phyloP scores from a whole-genome alignment of 2,113 vertebrate species.

The Australoheros scitulus region DNA sequence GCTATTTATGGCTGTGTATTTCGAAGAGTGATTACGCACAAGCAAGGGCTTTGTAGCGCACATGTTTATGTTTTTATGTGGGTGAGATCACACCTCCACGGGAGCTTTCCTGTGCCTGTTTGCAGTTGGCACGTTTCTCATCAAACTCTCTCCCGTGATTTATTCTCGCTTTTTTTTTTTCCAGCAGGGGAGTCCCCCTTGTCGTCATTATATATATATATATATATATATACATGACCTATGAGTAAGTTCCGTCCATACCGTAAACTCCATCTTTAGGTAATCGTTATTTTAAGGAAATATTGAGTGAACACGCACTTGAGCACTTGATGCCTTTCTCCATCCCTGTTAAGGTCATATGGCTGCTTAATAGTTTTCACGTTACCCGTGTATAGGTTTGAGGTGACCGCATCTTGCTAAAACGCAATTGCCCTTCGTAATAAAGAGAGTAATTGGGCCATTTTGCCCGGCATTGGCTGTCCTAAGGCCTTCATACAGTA shows the following conservation, averaged over 20 bases:
- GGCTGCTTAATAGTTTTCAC: not conserved
- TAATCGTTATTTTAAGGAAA: not conserved
- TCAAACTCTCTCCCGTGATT: slow-evolving; percentile 39
- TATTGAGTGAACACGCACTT: not conserved
- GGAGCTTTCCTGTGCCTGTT: slow-evolving; percentile 70
- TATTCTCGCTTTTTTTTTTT: slow-evolving; percentile 17
- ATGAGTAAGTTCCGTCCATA: not conserved
- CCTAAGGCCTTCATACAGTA: slow-evolving; percentile 13
- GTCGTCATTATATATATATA: not conserved
- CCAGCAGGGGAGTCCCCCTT: slow-evolving; percentile 20
- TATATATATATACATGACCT: too few species aligned
- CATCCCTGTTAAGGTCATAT: not conserved
- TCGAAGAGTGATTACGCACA: slow-evolving; percentile 46
- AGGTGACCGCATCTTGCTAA: not conserved
- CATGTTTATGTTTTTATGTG: slow-evolving; percentile 65
- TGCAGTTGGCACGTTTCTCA: slow-evolving; percentile 64
- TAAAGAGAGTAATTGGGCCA: slow-evolving; percentile 35
- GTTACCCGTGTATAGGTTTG: not conserved
- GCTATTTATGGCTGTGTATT: slow-evolving; percentile 42
- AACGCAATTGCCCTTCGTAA: not conserved
- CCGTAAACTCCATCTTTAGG: not conserved
- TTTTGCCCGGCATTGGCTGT: slow-evolving; percentile 56
- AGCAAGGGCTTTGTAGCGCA: slow-evolving; percentile 39
- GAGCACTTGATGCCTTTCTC: not conserved
- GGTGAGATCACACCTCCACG: slow-evolving; percentile 76